A percentile compares a stretch with the other conserved stretches of the same genome.
Conservation (phyloP, 1,140 invertebrate genomes). For the Drosophila mauritiana region DNA sequence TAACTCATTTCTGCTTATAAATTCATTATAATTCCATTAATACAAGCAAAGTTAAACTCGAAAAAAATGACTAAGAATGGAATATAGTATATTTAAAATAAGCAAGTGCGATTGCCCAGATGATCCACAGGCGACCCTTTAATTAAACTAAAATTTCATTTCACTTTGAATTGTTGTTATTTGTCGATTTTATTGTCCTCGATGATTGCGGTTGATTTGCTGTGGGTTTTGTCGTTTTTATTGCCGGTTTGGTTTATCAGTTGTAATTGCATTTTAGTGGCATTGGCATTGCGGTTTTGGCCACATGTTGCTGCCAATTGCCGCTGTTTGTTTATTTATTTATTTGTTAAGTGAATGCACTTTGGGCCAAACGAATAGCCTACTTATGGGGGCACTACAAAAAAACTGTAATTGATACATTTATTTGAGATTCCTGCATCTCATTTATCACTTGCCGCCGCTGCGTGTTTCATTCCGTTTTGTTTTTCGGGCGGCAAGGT, state of each 20-base stretch:
- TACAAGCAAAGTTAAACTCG: no score
- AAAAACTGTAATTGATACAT: neutral
- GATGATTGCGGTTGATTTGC: constrained; percentile 14
- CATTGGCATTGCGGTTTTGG: constrained; percentile 33
- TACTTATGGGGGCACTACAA: constrained; percentile 27
- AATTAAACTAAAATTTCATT: neutral
- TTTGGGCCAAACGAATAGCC: constrained; percentile 23
- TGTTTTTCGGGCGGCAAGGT: constrained; percentile 50
- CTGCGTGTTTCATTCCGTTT: constrained; percentile 42
- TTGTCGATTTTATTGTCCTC: constrained; percentile 4
- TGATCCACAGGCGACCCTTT: neutral
- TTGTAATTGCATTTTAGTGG: constrained; percentile 40
- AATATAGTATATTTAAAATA: no score
- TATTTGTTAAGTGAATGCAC: constrained; percentile 5
- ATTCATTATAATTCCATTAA: no score
- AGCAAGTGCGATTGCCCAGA: no score
- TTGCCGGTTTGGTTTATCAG: constrained; percentile 3
- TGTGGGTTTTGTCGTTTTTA: constrained; percentile 21
- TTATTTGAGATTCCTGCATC: neutral
- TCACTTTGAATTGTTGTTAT: constrained; percentile 9
- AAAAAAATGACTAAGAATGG: no score
- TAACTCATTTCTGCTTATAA: no score
- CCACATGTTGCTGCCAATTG: constrained; percentile 39
- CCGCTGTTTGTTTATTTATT: constrained; percentile 21
- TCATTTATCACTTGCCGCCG: constrained; percentile 17